Conservation (phyloP, 2,797 vertebrate species). For the Lateolabrax maculatus region DNA sequence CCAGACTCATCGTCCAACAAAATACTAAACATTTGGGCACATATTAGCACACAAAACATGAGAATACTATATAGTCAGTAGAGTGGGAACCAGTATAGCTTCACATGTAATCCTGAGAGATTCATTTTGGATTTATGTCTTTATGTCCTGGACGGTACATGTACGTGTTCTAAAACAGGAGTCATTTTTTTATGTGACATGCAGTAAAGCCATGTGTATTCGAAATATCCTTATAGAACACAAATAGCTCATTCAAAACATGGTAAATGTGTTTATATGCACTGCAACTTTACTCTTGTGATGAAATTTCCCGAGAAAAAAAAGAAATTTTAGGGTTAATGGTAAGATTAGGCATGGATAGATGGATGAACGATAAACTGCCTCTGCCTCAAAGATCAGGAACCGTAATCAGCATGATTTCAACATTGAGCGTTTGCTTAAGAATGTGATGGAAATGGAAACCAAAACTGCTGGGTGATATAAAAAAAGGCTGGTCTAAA, state of each 20-base stretch:
- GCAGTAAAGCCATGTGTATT: not conserved
- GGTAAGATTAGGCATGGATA: not conserved
- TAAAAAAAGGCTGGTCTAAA: no score
- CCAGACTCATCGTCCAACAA: slow-evolving; percentile 7
- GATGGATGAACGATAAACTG: slow-evolving; percentile 7
- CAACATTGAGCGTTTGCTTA: slow-evolving; percentile 7
- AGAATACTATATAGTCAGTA: not conserved
- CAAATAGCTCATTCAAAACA: not conserved
- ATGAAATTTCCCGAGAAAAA: not conserved
- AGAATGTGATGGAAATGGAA: slow-evolving; percentile 37
- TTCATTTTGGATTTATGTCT: not conserved
- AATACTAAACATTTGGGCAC: not conserved
- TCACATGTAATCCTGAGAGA: not conserved
- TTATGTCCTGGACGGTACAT: not conserved
- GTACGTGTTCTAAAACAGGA: not conserved
- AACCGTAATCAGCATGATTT: slow-evolving; percentile 5
- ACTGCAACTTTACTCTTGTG: not conserved
- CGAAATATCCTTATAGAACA: not conserved
- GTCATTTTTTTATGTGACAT: not conserved
- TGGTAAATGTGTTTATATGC: not conserved
- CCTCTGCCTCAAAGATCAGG: slow-evolving; percentile 14
- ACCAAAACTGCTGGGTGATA: slow-evolving; percentile 24
- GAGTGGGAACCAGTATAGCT: not conserved
- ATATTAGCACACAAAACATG: not conserved
- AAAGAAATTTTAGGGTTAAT: not conserved